These are phyloP conservation scores for Drosophila lacertosa DNA, from an alignment of 1,140 invertebrate genomes.

Conservation along the genomic window DNA sequence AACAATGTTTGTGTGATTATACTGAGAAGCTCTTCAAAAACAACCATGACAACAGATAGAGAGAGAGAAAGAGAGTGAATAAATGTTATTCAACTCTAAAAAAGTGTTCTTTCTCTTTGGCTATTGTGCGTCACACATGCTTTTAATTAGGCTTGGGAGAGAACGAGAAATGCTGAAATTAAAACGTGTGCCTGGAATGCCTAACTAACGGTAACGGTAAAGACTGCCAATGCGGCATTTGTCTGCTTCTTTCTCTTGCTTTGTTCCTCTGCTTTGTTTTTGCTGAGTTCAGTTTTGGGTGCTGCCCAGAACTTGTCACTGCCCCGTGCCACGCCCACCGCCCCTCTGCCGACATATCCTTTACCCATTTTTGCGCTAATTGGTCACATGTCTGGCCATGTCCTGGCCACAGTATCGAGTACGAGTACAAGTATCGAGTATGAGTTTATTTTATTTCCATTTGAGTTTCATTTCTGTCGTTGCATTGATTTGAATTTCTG, in stretches of 20 bases:
- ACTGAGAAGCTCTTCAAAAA: constrained; percentile 24
- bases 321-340: neutral
- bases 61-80: constrained; percentile 8
- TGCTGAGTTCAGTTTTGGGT: constrained; percentile 19
- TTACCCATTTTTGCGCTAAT: constrained; percentile 41
- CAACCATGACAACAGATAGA: constrained; percentile 34
- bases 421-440: neutral
- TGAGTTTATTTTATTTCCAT: constrained; percentile 26
- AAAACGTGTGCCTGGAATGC: constrained; percentile 37
- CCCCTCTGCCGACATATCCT: neutral
- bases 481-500: constrained; percentile 36
- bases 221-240: constrained; percentile 40
- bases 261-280: constrained; percentile 29
- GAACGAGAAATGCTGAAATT: constrained; percentile 28
- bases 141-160: constrained; percentile 43
- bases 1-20: constrained; percentile 25
- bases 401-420: constrained; percentile 9
- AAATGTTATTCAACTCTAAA: constrained; percentile 21
- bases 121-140: constrained; percentile 15
- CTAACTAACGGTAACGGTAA: constrained; percentile 47
- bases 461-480: neutral
- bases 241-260: too few species aligned
- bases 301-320: constrained; percentile 11
- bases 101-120: neutral
- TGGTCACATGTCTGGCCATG: constrained; percentile 50